Evolutionary conservation across 1,140 invertebrate genomes (phyloP), one percentile per base, ranked within the genome.

Genomic region (Pseudomyrmex pallidus): DNA sequence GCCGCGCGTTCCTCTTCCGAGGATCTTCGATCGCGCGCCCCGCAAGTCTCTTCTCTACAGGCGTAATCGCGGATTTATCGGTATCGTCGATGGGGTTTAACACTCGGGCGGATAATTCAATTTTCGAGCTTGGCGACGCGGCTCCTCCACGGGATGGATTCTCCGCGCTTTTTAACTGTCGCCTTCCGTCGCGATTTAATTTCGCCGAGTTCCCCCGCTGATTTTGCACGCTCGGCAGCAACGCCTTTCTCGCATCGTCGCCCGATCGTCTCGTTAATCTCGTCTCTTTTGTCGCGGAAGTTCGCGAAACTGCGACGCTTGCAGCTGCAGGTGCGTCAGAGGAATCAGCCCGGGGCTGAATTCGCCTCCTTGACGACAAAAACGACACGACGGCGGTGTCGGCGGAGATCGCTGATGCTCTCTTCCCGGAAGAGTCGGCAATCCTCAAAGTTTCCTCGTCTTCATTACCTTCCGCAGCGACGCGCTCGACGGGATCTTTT

Each of bases 121-220:
- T 61, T 46, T 67, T 70, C n/a, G 64, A 52, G 44, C 4, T 67
- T 9, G 25, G 17, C 76, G 57, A 12, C 44, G 66, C 61, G 22
- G 35, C 4, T 22, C 17, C 56, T 77, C 61, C 15, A 7, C 35
- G 35, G 35, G 10, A 25, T 9, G 46, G 63, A 52, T 59, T 85
- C 61, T 59, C 74, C 64, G 46, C 4, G 64, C 64, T 72, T 61
- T 67, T 80, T 59, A 72, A 73, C 13, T 46, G 78, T 52, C 46
- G 68, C 15, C 56, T 48, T 12, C 54, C 48, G 5, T 5, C 78
- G 72, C 50, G 70, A 82, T 74, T 74, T 63, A 63, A 82, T 82
- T 22, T 82, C 48, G 25, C 48, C 57, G 2, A n/a, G 2, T n/a
- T 61, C n/a, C 15, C 10, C 68, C 56, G 52, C 13, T 15, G 20